Evolutionary conservation across 2,888 invertebrate species (phyloP).

Genomic region (Ommatoiulus sabulosus): DNA sequence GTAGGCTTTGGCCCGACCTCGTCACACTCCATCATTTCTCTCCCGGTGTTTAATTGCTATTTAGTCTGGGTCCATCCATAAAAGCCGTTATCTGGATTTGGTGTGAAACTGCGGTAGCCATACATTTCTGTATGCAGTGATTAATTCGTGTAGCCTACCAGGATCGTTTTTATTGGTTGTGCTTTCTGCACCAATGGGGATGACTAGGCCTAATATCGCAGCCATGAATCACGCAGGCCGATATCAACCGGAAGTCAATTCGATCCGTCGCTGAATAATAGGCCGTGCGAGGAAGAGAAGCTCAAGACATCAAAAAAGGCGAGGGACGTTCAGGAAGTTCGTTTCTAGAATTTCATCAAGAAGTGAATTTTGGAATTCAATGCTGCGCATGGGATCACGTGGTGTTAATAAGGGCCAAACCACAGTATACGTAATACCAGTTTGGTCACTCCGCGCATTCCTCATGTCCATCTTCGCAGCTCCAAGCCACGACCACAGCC

Average conservation of each 20-base stretch:
- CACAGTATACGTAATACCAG: too few relatives aligned
- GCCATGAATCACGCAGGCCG: not conserved
- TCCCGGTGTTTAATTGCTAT: slow-evolving; percentile 8
- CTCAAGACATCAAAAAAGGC: not conserved
- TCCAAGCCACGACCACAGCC: too few relatives aligned
- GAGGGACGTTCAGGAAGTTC: not conserved
- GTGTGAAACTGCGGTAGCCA: not conserved
- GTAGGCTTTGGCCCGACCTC: not conserved
- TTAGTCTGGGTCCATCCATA: not conserved
- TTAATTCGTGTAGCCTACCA: not conserved
- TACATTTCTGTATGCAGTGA: not conserved
- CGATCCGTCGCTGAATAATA: slow-evolving; percentile 24
- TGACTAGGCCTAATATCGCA: not conserved
- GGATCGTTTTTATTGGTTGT: not conserved
- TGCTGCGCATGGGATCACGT: too few relatives aligned
- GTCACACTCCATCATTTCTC: slow-evolving; percentile 16
- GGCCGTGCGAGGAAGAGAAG: not conserved
- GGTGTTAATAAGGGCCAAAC: too few relatives aligned
- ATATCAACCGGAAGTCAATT: slow-evolving; percentile 33
- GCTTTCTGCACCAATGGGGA: not conserved
- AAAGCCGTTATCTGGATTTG: not conserved
- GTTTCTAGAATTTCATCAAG: too few relatives aligned
- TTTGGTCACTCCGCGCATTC: too few relatives aligned
- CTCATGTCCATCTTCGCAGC: too few relatives aligned
- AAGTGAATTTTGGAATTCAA: too few relatives aligned